A percentile compares a stretch with the other conserved stretches of the same genome.
Evolutionary conservation across 2,888 invertebrate species (phyloP).

Genomic region (Hemistola chrysoprasaria): DNA sequence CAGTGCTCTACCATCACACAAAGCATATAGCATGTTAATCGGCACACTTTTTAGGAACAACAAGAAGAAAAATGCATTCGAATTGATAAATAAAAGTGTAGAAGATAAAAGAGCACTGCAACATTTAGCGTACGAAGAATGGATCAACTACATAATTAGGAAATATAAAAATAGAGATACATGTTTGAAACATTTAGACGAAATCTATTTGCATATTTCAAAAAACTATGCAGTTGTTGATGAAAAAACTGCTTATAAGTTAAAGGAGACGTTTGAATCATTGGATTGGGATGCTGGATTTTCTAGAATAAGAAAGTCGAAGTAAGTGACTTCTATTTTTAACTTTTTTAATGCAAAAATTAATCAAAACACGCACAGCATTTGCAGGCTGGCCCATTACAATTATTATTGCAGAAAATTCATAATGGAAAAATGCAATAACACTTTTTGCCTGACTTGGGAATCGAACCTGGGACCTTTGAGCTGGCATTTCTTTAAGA

Average conservation of each 20-base stretch:
- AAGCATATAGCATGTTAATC: conserved; percentile 77
- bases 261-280: conserved; percentile 47
- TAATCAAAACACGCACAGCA: too few relatives aligned
- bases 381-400: too few relatives aligned
- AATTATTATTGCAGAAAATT: too few relatives aligned
- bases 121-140: conserved; percentile 73
- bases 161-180: conserved; percentile 56
- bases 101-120: conserved; percentile 60
- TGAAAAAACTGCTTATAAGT: conserved; percentile 45
- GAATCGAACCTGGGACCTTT: too few relatives aligned
- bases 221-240: conserved; percentile 62
- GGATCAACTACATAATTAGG: conserved; percentile 73
- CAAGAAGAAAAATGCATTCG: conserved; percentile 82
- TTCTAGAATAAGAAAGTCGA: conserved; percentile 50
- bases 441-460: too few relatives aligned
- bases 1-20: conserved; percentile 64
- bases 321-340: conserved; percentile 42
- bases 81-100: conserved; percentile 81
- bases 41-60: conserved; percentile 82
- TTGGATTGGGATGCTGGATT: conserved; percentile 56
- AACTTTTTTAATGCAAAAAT: too few relatives aligned
- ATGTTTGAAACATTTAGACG: conserved; percentile 71
- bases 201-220: conserved; percentile 81
- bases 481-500: too few relatives aligned
- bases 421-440: too few relatives aligned